Percentiles rank a stretch among this genome's conserved stretches.
Conservation (phyloP, 2,888 invertebrate species). For the Leptura quadrifasciata region DNA sequence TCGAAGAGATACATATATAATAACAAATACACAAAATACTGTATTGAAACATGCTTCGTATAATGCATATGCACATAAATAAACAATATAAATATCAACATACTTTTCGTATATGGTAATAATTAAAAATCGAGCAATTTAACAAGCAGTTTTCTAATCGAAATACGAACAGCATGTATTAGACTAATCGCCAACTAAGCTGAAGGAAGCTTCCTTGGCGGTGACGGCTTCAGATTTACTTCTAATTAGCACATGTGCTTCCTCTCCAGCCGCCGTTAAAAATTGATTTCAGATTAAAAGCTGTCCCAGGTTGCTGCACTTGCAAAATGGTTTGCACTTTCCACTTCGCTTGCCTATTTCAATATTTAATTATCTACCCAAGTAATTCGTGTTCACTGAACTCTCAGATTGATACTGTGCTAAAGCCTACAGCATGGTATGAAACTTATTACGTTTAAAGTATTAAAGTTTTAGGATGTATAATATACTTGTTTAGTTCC, state of each 20-base stretch:
- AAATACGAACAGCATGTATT: neutral
- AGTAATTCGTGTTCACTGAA: conserved; percentile 31
- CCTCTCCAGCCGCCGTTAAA: conserved; percentile 26
- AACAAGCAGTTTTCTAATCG: neutral
- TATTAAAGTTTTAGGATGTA: neutral
- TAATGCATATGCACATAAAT: no score
- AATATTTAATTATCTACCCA: conserved; percentile 37
- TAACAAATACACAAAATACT: no score
- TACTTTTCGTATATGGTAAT: no score
- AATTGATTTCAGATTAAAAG: conserved; percentile 44
- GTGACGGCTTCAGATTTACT: conserved; percentile 16
- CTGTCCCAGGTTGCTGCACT: conserved; percentile 37
- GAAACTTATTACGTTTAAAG: neutral
- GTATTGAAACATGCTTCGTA: no score
- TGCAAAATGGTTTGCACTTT: conserved; percentile 37
- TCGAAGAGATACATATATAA: no score
- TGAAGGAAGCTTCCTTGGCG: neutral
- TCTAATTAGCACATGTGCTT: conserved; percentile 44
- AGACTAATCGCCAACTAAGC: neutral
- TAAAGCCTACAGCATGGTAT: neutral
- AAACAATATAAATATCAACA: no score
- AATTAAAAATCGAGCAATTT: neutral
- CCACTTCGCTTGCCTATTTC: conserved; percentile 24
- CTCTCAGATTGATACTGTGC: conserved; percentile 14
- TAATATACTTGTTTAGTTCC: no score